A percentile compares a stretch with the other conserved stretches of the same genome.
phyloP scores from a whole-genome alignment of 2,797 vertebrate species.

The Adrianichthys oophorus region DNA sequence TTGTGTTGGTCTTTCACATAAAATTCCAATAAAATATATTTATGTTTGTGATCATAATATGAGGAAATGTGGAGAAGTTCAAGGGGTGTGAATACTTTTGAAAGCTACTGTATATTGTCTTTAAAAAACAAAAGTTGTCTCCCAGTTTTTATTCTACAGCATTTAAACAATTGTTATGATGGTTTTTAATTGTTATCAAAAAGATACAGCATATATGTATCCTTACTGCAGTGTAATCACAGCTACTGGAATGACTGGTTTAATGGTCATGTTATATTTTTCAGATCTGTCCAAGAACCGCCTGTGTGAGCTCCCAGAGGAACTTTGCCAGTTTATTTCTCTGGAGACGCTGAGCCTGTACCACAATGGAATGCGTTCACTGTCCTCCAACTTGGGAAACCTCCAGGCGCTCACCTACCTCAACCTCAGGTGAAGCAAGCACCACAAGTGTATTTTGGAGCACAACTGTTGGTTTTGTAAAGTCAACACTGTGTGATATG shows the following conservation, averaged over 20 bases:
- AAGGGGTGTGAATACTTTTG: too few species aligned
- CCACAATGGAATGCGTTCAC: slow-evolving; percentile 90
- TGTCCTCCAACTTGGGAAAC: slow-evolving; percentile 84
- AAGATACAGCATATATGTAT: too few species aligned
- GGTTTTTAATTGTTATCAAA: slow-evolving; percentile 1
- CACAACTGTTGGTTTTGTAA: not conserved
- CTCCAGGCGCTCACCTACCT: slow-evolving; percentile 93
- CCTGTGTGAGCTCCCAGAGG: slow-evolving; percentile 88
- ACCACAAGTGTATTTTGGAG: not conserved
- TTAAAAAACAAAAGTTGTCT: too few species aligned
- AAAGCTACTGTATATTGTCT: too few species aligned
- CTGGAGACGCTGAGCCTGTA: slow-evolving; percentile 90
- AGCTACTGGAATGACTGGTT: not conserved
- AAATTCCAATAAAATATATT: too few species aligned
- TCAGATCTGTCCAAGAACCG: slow-evolving; percentile 91
- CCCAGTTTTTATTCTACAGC: too few species aligned
- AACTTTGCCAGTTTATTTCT: slow-evolving; percentile 87
- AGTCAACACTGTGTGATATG: too few species aligned
- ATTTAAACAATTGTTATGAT: too few species aligned
- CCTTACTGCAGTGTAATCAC: too few species aligned
- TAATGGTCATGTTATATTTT: slow-evolving; percentile 13
- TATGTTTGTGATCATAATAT: too few species aligned
- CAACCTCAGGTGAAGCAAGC: slow-evolving; percentile 85
- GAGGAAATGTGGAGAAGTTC: too few species aligned
- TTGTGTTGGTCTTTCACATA: too few species aligned